These are phyloP conservation scores for Epinotia bilunana DNA, from an alignment of 2,888 invertebrate genomes.

Conservation along the genomic window DNA sequence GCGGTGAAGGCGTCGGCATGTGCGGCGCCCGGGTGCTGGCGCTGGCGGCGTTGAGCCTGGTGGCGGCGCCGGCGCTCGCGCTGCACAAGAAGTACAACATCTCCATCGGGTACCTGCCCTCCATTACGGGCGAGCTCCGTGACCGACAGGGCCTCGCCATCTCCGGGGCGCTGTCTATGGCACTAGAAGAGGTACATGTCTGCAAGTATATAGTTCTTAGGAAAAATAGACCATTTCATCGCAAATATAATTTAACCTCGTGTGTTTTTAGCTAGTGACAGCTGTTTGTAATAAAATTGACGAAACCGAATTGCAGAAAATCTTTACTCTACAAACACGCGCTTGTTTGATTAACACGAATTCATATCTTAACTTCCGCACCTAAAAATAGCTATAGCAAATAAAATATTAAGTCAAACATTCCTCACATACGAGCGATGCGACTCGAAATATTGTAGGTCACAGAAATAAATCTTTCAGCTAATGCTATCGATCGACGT, in stretches of 20 bases:
- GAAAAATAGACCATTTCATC: too few species aligned
- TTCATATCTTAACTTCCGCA: constrained; percentile 68
- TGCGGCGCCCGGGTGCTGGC: constrained; percentile 86
- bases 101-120: constrained; percentile 94
- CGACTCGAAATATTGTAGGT: constrained; percentile 23
- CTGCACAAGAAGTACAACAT: constrained; percentile 81
- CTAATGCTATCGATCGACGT: constrained; percentile 24
- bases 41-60: constrained; percentile 86
- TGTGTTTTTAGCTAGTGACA: neutral
- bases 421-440: constrained; percentile 39
- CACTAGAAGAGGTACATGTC: constrained; percentile 89
- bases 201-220: neutral
- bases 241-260: neutral
- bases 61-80: constrained; percentile 82
- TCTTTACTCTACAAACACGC: constrained; percentile 56
- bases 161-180: constrained; percentile 95
- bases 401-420: constrained; percentile 51
- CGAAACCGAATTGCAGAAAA: constrained; percentile 36
- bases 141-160: constrained; percentile 94
- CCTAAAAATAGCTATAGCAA: constrained; percentile 64
- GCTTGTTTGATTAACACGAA: constrained; percentile 64
- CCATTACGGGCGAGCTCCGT: constrained; percentile 90
- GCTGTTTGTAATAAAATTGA: neutral
- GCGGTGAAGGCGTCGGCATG: constrained; percentile 85
- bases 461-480: constrained; percentile 35